Evolutionary conservation across 2,888 invertebrate genomes (phyloP), one percentile per base, ranked within the genome.

Genomic region (Gymnocheta viridis): DNA sequence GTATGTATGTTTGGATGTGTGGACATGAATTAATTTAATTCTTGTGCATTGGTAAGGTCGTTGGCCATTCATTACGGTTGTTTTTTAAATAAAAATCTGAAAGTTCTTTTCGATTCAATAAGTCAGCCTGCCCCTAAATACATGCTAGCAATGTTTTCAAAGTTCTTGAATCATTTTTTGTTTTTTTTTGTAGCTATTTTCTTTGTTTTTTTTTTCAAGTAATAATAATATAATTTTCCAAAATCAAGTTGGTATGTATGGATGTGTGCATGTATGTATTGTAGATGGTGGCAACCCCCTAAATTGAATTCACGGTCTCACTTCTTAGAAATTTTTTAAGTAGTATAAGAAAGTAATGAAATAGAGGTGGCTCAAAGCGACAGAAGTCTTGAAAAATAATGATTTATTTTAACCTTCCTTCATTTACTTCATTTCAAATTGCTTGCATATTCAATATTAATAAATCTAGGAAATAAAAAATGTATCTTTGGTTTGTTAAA

Each of bases 41-140:
- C 12, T 22, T 19, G 4, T 51, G 24, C 47, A 22, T 62, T 64
- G 14, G 35, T 83, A 83, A 83, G 82, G 82, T 83, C 82, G 82
- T 83, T 83, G 82, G 74, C 82, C 82, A 83, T 70, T 83, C 10
- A 67, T 77, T 67, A 77, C 77, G 27, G 69, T 70, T 70, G 70
- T 74, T 79, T n/a, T 12, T 62, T 72, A 22, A 32, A 47, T 58
- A 49, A 64, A 56, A 47, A 64, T 44, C 70, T 64, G 17, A 56
- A 64, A 47, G 35, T 72, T 70, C 29, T 70, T 62, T 47, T 38
- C 19, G 27, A 38, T 79, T 22, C 27, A 56, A 60, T 29, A 49
- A 77, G 60, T 49, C 27, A 77, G 60, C 58, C 27, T 56, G 58
- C 19, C 38, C 49, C 19, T 19, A 44, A 29, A 41, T 41, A n/a